Percentiles rank a stretch among this genome's conserved stretches.
Evolutionary conservation across 1,140 invertebrate species (phyloP).

Genomic region (Drosophila mauritiana): DNA sequence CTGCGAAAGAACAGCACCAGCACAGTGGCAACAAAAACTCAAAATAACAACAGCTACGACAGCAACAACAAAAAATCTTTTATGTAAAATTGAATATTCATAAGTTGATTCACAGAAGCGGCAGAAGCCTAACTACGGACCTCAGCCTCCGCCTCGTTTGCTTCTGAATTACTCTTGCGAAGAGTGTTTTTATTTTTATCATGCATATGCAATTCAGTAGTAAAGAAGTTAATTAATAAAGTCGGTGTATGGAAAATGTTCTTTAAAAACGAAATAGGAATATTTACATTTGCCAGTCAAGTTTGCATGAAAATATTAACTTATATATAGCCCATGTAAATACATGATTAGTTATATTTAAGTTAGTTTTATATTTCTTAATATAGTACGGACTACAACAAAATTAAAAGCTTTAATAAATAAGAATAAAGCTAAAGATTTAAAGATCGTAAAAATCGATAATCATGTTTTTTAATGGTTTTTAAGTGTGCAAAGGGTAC

Average conservation of each 20-base stretch:
- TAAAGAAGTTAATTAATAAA: background rate
- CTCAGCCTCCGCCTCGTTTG: conserved; percentile 20
- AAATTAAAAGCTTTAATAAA: no score
- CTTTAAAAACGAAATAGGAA: background rate
- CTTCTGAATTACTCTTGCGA: conserved; percentile 6
- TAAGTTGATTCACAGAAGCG: conserved; percentile 69
- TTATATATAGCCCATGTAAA: no score
- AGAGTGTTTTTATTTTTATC: background rate
- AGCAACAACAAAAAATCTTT: conserved; percentile 77
- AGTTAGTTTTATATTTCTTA: no score
- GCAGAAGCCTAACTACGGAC: conserved; percentile 58
- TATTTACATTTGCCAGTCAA: no score
- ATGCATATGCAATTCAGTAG: background rate
- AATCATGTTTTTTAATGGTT: no score
- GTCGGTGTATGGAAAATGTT: background rate
- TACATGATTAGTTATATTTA: no score
- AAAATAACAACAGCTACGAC: conserved; percentile 69
- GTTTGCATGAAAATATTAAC: no score
- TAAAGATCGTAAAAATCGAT: no score
- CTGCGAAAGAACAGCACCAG: conserved; percentile 22
- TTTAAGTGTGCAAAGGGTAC: background rate
- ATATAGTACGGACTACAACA: no score
- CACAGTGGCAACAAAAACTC: conserved; percentile 61
- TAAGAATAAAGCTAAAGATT: no score
- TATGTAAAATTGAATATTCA: conserved; percentile 83